Percentiles rank a stretch among this genome's conserved stretches.
phyloP scores from a whole-genome alignment of 2,113 vertebrate species.

The Psettodes erumei region DNA sequence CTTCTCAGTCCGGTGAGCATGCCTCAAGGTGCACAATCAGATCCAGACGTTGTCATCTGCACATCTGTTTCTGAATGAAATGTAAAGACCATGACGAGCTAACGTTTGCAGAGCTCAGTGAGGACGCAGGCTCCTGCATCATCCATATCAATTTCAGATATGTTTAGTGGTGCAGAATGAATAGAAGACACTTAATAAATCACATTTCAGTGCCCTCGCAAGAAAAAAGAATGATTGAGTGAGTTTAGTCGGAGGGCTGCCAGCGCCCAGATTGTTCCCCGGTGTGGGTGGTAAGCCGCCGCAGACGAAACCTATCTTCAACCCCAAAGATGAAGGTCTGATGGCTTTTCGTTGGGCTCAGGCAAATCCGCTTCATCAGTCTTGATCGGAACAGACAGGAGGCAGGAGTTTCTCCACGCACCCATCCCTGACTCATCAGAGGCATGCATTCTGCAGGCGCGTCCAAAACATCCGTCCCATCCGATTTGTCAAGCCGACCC shows the following conservation, averaged over 20 bases:
- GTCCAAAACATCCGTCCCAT: slow-evolving; percentile 52
- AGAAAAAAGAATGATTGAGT: slow-evolving; percentile 15
- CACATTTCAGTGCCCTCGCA: slow-evolving; percentile 8
- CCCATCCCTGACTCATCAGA: slow-evolving; percentile 53
- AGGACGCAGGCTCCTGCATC: slow-evolving; percentile 15
- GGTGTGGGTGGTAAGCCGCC: slow-evolving; percentile 44
- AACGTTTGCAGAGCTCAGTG: background rate
- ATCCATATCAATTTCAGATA: slow-evolving; percentile 30
- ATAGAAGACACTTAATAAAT: slow-evolving; percentile 51
- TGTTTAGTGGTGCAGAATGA: slow-evolving; percentile 25
- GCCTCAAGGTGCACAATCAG: background rate
- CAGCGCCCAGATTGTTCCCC: slow-evolving; percentile 42
- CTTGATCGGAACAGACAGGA: slow-evolving; percentile 57
- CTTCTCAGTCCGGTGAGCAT: background rate
- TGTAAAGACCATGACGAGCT: slow-evolving; percentile 7
- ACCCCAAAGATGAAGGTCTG: slow-evolving; percentile 25
- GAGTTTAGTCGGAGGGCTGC: slow-evolving; percentile 18
- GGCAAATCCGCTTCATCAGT: slow-evolving; percentile 22
- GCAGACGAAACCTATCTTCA: slow-evolving; percentile 46
- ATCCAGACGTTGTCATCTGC: background rate
- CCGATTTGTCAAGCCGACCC: slow-evolving; percentile 44
- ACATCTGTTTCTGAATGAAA: background rate
- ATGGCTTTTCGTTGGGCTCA: slow-evolving; percentile 52
- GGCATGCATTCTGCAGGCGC: slow-evolving; percentile 22
- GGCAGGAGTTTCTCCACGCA: slow-evolving; percentile 27